phyloP scores from a whole-genome alignment of 2,888 invertebrate genomes.

The Chrysolina haemoptera region DNA sequence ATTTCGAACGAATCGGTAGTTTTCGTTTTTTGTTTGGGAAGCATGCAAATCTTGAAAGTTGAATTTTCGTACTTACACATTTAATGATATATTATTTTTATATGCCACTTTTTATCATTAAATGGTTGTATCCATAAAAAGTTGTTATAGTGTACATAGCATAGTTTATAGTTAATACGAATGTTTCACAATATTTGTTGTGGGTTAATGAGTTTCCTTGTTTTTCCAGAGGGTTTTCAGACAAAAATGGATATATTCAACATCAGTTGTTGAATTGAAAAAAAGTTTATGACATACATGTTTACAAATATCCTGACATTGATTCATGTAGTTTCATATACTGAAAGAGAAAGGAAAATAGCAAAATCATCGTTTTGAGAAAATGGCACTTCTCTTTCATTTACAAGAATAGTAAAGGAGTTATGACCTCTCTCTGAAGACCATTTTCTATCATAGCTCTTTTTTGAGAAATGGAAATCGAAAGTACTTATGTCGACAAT shows the following conservation, averaged over 20 bases:
- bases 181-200: slow-evolving; percentile 21
- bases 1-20: not conserved
- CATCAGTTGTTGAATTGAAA: slow-evolving; percentile 8
- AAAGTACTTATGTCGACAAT: not conserved
- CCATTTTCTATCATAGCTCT: not conserved
- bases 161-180: slow-evolving; percentile 29
- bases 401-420: too few relatives aligned
- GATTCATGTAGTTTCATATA: too few relatives aligned
- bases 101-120: slow-evolving; percentile 34
- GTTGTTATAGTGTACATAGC: slow-evolving; percentile 44
- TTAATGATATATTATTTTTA: slow-evolving; percentile 37
- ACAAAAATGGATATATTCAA: slow-evolving; percentile 2
- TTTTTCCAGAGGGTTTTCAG: not conserved
- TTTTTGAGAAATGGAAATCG: slow-evolving; percentile 1
- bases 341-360: too few relatives aligned
- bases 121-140: slow-evolving; percentile 33
- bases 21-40: not conserved
- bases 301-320: too few relatives aligned
- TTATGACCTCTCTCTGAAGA: not conserved
- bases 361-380: too few relatives aligned
- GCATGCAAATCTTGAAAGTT: not conserved
- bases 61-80: slow-evolving; percentile 10
- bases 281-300: not conserved
- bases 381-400: too few relatives aligned
- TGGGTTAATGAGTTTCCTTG: not conserved